These are phyloP conservation scores for Siphamia tubifer DNA, from an alignment of 2,113 vertebrate genomes.

Conservation along the genomic window DNA sequence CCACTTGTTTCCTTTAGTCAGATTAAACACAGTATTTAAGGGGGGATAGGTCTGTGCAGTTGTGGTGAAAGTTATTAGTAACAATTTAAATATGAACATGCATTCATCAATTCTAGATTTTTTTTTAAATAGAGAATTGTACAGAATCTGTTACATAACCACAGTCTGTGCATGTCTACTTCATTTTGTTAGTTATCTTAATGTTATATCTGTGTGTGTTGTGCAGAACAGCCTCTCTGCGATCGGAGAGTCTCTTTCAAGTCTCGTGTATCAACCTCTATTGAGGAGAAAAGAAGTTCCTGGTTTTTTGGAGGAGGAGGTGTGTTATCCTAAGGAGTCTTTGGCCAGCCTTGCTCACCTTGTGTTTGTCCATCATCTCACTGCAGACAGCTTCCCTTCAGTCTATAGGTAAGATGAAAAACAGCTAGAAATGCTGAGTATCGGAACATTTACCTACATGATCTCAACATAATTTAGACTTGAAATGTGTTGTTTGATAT, in stretches of 20 bases:
- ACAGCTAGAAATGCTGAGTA: accelerated
- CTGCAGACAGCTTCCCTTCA: constrained; percentile 84
- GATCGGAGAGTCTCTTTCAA: constrained; percentile 71
- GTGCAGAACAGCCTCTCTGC: constrained; percentile 46
- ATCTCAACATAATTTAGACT: too few species aligned
- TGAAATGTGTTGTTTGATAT: background rate
- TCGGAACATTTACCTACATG: background rate
- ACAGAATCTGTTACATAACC: too few species aligned
- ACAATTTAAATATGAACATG: too few species aligned
- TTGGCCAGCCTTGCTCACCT: constrained; percentile 90
- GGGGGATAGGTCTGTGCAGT: too few species aligned
- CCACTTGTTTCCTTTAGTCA: too few species aligned
- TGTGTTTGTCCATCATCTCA: constrained; percentile 90
- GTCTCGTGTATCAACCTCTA: constrained; percentile 71
- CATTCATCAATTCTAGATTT: too few species aligned
- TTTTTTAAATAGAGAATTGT: too few species aligned
- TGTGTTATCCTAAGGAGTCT: constrained; percentile 83
- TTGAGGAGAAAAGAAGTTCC: constrained; percentile 67
- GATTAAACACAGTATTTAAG: too few species aligned
- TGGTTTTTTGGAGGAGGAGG: constrained; percentile 86
- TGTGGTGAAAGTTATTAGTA: too few species aligned
- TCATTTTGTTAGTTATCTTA: too few species aligned
- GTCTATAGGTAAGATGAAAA: constrained; percentile 84
- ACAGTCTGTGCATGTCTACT: too few species aligned
- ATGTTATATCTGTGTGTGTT: background rate